These are phyloP conservation scores for Corythornis cristatus DNA, from an alignment of 2,113 vertebrate genomes.

Conservation along the genomic window DNA sequence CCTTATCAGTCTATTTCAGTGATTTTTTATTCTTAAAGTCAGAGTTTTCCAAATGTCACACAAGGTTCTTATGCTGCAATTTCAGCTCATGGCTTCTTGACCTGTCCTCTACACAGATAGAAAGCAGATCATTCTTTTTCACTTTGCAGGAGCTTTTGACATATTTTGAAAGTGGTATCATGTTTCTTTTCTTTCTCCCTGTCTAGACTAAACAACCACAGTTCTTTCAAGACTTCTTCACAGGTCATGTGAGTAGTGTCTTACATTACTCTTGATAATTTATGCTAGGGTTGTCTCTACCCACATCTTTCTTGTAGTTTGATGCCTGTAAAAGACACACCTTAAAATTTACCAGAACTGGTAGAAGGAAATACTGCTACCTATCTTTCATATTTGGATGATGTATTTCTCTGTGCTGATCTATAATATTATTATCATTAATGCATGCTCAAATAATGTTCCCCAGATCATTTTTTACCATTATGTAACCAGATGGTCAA, in stretches of 20 bases:
- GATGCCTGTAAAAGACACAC: neutral
- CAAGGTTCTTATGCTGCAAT: neutral
- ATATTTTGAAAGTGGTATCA: neutral
- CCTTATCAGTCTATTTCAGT: neutral
- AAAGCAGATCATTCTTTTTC: conserved; percentile 5
- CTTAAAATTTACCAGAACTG: neutral
- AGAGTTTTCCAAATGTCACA: conserved; percentile 7
- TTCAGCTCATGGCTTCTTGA: conserved; percentile 26
- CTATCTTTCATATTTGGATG: neutral
- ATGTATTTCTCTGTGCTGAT: neutral
- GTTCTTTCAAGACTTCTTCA: neutral
- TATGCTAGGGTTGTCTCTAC: neutral
- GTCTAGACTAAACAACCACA: conserved; percentile 6
- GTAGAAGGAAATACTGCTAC: neutral
- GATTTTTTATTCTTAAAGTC: conserved; percentile 38
- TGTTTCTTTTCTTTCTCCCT: conserved; percentile 24
- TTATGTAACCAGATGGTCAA: neutral
- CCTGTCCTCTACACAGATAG: conserved; percentile 1
- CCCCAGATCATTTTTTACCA: neutral
- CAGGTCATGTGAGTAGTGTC: neutral
- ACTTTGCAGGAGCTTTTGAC: conserved; percentile 5
- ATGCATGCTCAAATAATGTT: neutral
- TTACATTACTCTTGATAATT: neutral
- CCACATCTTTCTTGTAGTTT: neutral
- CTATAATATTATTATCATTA: neutral